phyloP scores from a whole-genome alignment of 2,888 invertebrate species.

The Sylvicola fuscatus region DNA sequence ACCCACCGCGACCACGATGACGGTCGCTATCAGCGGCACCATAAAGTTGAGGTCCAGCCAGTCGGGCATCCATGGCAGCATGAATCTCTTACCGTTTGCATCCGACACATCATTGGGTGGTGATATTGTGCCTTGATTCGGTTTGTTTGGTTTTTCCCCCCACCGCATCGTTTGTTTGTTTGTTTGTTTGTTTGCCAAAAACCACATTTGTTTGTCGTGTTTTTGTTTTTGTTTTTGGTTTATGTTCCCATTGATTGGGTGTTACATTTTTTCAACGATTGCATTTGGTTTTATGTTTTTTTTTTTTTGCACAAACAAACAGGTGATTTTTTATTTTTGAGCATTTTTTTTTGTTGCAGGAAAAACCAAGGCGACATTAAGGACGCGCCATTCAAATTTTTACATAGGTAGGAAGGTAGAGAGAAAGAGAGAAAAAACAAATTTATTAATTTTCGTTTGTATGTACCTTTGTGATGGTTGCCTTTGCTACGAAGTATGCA shows the following conservation, averaged over 20 bases:
- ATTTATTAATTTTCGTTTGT: slow-evolving; percentile 19
- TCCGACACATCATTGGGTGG: slow-evolving; percentile 39
- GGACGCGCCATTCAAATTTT: too few relatives aligned
- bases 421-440: slow-evolving; percentile 14
- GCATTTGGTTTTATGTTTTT: too few relatives aligned
- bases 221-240: too few relatives aligned
- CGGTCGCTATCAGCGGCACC: slow-evolving; percentile 73
- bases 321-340: too few relatives aligned
- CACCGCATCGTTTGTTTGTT: neutral
- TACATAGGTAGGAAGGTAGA: slow-evolving; percentile 8
- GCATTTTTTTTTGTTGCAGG: too few relatives aligned
- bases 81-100: slow-evolving; percentile 26
- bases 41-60: slow-evolving; percentile 82
- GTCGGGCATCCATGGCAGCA: slow-evolving; percentile 57
- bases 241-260: too few relatives aligned
- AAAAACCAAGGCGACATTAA: too few relatives aligned
- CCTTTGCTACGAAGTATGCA: slow-evolving; percentile 76
- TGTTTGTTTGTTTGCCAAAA: too few relatives aligned
- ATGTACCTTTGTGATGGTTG: slow-evolving; percentile 66
- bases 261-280: too few relatives aligned
- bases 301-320: too few relatives aligned
- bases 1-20: slow-evolving; percentile 78
- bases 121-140: slow-evolving; percentile 51
- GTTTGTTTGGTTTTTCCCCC: slow-evolving; percentile 2
- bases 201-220: too few relatives aligned